Percentiles rank a stretch among this genome's conserved stretches.
These are phyloP conservation scores for Nixonia krombeini DNA, from an alignment of 1,140 invertebrate genomes.

Conservation along the genomic window DNA sequence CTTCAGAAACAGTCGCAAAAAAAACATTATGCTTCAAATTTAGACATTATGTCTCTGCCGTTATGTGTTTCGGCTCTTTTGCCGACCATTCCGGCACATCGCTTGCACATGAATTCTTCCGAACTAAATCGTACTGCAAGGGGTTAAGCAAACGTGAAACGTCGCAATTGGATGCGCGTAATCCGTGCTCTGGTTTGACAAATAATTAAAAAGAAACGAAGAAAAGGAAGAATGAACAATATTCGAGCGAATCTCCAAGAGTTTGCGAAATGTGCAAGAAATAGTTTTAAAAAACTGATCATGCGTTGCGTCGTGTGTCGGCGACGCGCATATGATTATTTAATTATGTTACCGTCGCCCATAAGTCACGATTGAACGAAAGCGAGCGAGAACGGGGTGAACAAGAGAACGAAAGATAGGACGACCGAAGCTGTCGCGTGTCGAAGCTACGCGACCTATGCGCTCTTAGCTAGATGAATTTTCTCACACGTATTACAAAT, in stretches of 20 bases:
- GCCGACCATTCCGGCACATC: too few species aligned
- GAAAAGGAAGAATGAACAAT: conserved; percentile 25
- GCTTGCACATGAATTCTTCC: too few species aligned
- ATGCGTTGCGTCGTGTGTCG: conserved; percentile 36
- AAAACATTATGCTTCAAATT: too few species aligned
- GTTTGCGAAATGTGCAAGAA: conserved; percentile 37
- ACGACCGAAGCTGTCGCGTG: conserved; percentile 23
- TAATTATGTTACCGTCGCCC: conserved; percentile 29
- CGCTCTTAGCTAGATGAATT: conserved; percentile 38
- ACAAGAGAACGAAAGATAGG: neutral
- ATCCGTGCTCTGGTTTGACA: neutral
- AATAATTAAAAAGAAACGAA: conserved; percentile 5
- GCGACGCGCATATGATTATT: conserved; percentile 43
- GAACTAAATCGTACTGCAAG: too few species aligned
- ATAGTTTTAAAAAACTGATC: conserved; percentile 45
- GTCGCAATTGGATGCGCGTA: too few species aligned
- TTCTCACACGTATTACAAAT: conserved; percentile 12
- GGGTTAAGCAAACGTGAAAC: too few species aligned
- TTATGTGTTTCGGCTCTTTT: too few species aligned
- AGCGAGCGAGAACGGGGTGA: too few species aligned
- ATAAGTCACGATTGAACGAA: too few species aligned
- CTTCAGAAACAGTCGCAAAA: too few species aligned
- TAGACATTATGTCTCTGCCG: too few species aligned
- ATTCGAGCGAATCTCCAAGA: conserved; percentile 40
- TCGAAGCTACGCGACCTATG: conserved; percentile 31